Evolutionary conservation across 2,113 vertebrate species (phyloP), one percentile per base, ranked within the genome.

Genomic region (Zingel zingel): DNA sequence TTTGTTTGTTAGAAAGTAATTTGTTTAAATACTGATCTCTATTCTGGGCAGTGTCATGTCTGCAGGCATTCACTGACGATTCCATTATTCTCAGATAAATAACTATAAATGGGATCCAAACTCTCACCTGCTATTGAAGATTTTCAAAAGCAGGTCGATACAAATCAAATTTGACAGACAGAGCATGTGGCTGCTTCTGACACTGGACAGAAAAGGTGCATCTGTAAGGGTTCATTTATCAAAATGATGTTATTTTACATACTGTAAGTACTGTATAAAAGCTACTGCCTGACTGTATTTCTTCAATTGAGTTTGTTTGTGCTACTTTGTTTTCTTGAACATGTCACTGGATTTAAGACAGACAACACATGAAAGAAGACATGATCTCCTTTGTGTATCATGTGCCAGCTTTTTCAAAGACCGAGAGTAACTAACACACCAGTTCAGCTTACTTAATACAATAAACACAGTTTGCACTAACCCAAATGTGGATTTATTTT

Each of bases 1-100:
- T 82, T 88, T 84, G 79, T 43, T 43, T 43, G 39, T 11, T 43
- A 43, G 39, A 43, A 43, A 43, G 39, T 87, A 74, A 87, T 89
- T 82, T 79, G 73, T 79, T 92, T 87, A 82, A 83, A 85, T 73
- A 76, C 64, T 79, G 72, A 89, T 82, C 58, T 83, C 63, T 62
- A 74, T 73, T 82, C 84, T 83, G 66, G 62, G 39, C 75, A 83
- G 67, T 78, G 58, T 68, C 80, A 70, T 47, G 56, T 81, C 81
- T 45, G 25, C 68, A 30, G 54, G 65, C 81, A 47, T 75, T 47
- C 72, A 74, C 79, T 84, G 86, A 89, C 27, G 10, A 85, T 83
- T 83, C 62, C 21, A 83, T 85, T 83, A 77, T 84, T 87, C 65
- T 81, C 67, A 79, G 75, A 86, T 59, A 84, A 87, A 93, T 82